phyloP scores from a whole-genome alignment of 2,113 vertebrate species.

The Entomyzon cyanotis region DNA sequence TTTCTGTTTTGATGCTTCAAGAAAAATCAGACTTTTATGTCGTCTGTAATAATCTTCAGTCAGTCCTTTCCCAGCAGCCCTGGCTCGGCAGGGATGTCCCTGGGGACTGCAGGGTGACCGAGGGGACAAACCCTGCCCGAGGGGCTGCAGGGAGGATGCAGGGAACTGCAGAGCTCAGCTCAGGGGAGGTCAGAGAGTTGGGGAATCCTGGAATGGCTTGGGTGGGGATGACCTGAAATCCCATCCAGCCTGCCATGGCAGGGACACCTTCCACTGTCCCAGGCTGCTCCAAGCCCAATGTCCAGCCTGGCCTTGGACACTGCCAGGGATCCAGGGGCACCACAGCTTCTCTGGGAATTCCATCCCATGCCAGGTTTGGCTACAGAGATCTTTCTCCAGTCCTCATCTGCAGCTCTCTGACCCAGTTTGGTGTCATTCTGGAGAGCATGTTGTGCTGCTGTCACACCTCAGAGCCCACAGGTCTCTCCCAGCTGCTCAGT shows the following conservation, averaged over 20 bases:
- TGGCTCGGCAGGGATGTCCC: background rate
- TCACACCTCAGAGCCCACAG: background rate
- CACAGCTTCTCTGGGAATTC: background rate
- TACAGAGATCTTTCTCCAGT: accelerated
- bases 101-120: background rate
- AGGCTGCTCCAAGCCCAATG: background rate
- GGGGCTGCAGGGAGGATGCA: background rate
- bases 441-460: accelerated
- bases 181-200: background rate
- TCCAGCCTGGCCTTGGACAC: background rate
- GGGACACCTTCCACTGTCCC: background rate
- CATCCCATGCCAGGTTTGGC: background rate
- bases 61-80: background rate
- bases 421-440: accelerated
- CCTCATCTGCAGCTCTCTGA: background rate
- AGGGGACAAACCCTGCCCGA: background rate
- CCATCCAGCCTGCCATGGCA: background rate
- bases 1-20: background rate
- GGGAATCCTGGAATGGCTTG: background rate
- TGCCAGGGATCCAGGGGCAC: background rate
- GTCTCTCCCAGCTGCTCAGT: background rate
- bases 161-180: background rate
- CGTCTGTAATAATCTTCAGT: background rate
- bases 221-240: accelerated
- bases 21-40: background rate